A percentile compares a stretch with the other conserved stretches of the same genome.
These are phyloP conservation scores for Chrysopa pallens DNA, from an alignment of 1,140 invertebrate genomes.

Conservation along the genomic window DNA sequence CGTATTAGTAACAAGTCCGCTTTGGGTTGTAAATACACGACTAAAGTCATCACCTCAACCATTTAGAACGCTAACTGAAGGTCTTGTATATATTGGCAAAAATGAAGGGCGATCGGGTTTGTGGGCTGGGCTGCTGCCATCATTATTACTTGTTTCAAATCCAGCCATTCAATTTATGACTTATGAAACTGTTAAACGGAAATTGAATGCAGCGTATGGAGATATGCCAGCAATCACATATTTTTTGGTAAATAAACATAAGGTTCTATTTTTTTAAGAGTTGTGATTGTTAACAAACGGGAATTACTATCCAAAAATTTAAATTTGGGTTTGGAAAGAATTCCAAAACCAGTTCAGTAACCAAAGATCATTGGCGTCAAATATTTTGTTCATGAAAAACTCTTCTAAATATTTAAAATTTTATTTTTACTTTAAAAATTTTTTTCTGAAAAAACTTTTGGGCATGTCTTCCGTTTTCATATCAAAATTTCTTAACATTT, in stretches of 20 bases:
- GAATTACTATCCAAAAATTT: too few species aligned
- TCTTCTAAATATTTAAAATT: too few species aligned
- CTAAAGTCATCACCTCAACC: constrained; percentile 45
- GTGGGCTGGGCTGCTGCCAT: constrained; percentile 68
- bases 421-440: too few species aligned
- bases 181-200: constrained; percentile 68
- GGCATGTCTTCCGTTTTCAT: too few species aligned
- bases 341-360: too few species aligned
- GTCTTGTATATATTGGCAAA: constrained; percentile 45
- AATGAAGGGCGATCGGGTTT: constrained; percentile 51
- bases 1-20: constrained; percentile 66
- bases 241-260: constrained; percentile 16
- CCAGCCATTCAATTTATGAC: constrained; percentile 84
- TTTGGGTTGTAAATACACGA: constrained; percentile 83
- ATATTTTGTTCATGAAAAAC: too few species aligned
- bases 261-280: too few species aligned
- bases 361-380: too few species aligned
- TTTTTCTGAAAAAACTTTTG: too few species aligned
- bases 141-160: constrained; percentile 68
- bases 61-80: constrained; percentile 30
- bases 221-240: constrained; percentile 20
- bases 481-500: too few species aligned
- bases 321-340: too few species aligned
- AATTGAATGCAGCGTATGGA: constrained; percentile 23
- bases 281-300: too few species aligned